Evolutionary conservation across 2,113 vertebrate species (phyloP), one percentile per base, ranked within the genome.

Genomic region (Meles meles): DNA sequence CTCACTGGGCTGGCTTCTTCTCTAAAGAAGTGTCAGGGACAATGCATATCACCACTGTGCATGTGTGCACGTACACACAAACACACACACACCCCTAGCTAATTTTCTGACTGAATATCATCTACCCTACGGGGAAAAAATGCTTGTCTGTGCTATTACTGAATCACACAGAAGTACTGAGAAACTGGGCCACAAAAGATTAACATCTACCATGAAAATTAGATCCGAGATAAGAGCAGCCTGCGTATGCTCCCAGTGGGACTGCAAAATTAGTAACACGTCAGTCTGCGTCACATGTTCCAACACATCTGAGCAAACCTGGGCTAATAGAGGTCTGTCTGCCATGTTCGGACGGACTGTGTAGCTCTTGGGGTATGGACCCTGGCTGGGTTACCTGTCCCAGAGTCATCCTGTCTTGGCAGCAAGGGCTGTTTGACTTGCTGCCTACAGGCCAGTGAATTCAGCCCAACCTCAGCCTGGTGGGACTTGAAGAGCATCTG

Each of bases 91-190:
- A 27, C 47, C 25, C 12, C 25, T 17, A 44, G 25, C 42, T 86
- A 25, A 49, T 44, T 86, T 86, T 98, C 97, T 98, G 98, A 98
- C 82, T 94, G 96, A 98, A 95, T 97, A 96, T 97, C 72, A 69
- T 98, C 97, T 98, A 98, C 95, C 96, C 93, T 12, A 11, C 97
- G 97, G 97, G 97, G 77, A 97, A 98, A 98, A 97, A 98, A 98
- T 97, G 94, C 92, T 97, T 98, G 84, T 95, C 90, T 97, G 49
- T 0, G 84, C 98, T 97, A 97, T 94, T 98, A n/a, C 98, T 99
- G 99, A 99, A 98, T 99, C 80, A 13, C 93, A 93, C 91, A 96
- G 98, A 99, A 99, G 99, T 99, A 99, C 99, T 99, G 99, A 99
- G 98, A 96, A 99, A 98, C 98, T 98, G 97, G 98, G 97, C 98